phyloP scores from a whole-genome alignment of 2,888 invertebrate species.

The Galeruca laticollis region DNA sequence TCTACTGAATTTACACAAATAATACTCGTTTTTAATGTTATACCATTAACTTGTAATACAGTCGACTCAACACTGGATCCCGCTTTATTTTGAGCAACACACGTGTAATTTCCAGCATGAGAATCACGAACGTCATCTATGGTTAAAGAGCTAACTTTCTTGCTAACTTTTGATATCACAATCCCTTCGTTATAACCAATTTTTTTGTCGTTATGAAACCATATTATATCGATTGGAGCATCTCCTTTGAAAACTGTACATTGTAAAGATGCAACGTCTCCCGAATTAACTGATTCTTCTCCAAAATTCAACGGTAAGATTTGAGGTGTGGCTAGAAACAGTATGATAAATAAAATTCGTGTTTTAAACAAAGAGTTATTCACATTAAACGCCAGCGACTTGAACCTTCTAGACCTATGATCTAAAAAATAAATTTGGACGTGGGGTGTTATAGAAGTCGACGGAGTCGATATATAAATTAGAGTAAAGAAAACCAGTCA shows the following conservation, averaged over 20 bases:
- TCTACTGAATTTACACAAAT: not conserved
- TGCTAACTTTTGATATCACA: conserved; percentile 64
- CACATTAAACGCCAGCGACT: too few species aligned
- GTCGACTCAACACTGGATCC: conserved; percentile 75
- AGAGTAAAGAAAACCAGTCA: too few species aligned
- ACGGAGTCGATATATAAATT: too few species aligned
- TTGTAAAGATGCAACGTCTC: conserved; percentile 77
- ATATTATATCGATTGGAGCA: conserved; percentile 74
- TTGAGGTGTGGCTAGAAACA: conserved; percentile 61
- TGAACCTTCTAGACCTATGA: too few species aligned
- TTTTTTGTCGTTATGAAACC: conserved; percentile 71
- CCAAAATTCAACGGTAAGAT: conserved; percentile 72
- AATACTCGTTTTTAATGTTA: not conserved
- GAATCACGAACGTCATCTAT: conserved; percentile 74
- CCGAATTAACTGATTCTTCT: conserved; percentile 73
- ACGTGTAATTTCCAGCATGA: conserved; percentile 83
- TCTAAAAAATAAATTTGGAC: too few species aligned
- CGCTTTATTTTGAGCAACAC: conserved; percentile 78
- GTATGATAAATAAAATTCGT: too few species aligned
- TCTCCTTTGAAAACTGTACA: conserved; percentile 81
- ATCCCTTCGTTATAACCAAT: conserved; percentile 63
- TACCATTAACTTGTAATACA: conserved; percentile 77
- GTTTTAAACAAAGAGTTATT: too few species aligned
- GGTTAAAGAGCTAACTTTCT: conserved; percentile 71
- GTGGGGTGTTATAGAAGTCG: too few species aligned